phyloP scores from a whole-genome alignment of 2,888 invertebrate species.

The Dryobotodes eremita region DNA sequence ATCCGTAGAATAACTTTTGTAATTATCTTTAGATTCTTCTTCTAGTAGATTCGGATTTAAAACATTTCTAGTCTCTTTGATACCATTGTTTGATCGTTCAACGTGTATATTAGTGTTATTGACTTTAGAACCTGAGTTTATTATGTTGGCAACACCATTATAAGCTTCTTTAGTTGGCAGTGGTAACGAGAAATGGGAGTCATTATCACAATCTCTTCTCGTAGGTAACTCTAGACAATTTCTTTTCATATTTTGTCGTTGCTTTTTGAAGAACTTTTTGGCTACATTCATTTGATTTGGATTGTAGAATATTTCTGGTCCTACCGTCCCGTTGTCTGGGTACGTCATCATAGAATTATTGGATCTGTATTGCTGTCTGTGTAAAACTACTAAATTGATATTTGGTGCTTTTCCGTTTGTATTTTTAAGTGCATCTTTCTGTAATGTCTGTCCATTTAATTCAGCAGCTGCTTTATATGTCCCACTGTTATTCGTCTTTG shows the following conservation, averaged over 20 bases:
- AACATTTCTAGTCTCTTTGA: constrained; percentile 90
- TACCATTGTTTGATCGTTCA: constrained; percentile 89
- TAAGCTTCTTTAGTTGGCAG: constrained; percentile 87
- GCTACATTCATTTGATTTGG: constrained; percentile 98
- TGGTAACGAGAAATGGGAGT: constrained; percentile 89
- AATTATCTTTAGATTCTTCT: constrained; percentile 91
- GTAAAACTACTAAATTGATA: constrained; percentile 93
- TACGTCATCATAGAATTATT: constrained; percentile 93
- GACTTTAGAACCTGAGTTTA: constrained; percentile 94
- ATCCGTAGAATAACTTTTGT: constrained; percentile 84
- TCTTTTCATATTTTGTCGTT: constrained; percentile 93
- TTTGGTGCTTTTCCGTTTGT: constrained; percentile 91
- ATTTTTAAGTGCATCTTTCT: constrained; percentile 83
- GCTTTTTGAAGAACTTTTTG: constrained; percentile 97
- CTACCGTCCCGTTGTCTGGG: constrained; percentile 89
- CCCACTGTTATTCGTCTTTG: constrained; percentile 92
- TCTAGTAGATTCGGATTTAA: constrained; percentile 92
- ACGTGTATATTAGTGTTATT: constrained; percentile 96
- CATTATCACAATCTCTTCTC: constrained; percentile 90
- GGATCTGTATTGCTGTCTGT: constrained; percentile 93
- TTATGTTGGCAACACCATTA: constrained; percentile 91
- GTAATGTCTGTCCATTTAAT: constrained; percentile 90
- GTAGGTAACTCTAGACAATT: constrained; percentile 93
- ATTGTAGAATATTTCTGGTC: constrained; percentile 96
- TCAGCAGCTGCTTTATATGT: constrained; percentile 92